Conservation (phyloP, 2,888 invertebrate species). For the Cynaeus angustus region DNA sequence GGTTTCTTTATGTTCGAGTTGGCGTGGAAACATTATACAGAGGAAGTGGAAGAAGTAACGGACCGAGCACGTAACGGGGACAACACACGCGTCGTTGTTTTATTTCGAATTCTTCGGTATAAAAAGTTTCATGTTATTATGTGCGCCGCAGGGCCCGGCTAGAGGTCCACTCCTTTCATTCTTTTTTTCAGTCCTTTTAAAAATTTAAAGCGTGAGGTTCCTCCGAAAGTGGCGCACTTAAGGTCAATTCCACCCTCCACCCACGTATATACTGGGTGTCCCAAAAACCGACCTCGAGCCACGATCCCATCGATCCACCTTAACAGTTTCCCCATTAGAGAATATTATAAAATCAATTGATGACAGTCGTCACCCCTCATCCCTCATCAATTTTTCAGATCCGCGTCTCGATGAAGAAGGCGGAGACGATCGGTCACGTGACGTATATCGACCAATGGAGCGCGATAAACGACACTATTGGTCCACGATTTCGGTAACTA, state of each 20-base stretch:
- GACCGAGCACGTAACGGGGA: background rate
- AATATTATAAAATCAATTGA: conserved; percentile 48
- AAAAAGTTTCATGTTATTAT: background rate
- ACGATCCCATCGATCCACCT: conserved; percentile 20
- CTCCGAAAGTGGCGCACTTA: background rate
- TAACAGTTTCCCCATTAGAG: conserved; percentile 26
- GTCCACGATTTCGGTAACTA: conserved; percentile 52
- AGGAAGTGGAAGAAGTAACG: conserved; percentile 13
- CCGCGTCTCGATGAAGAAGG: conserved; percentile 23
- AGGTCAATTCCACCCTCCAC: background rate
- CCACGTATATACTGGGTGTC: conserved; percentile 2
- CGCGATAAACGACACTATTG: conserved; percentile 39
- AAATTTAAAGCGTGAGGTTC: background rate
- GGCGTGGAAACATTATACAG: too few species aligned
- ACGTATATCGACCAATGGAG: conserved; percentile 39
- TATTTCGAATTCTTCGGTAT: background rate
- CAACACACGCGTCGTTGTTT: too few species aligned
- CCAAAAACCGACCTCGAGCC: conserved; percentile 24
- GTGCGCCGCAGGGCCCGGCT: too few species aligned
- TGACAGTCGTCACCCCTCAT: conserved; percentile 31
- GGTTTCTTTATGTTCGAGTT: conserved; percentile 20
- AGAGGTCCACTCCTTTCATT: too few species aligned
- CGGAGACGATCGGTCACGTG: conserved; percentile 13
- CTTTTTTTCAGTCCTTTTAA: too few species aligned
- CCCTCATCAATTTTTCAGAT: conserved; percentile 39